These are phyloP conservation scores for Drosophila bifasciata DNA, from an alignment of 1,140 invertebrate species.

Conservation along the genomic window DNA sequence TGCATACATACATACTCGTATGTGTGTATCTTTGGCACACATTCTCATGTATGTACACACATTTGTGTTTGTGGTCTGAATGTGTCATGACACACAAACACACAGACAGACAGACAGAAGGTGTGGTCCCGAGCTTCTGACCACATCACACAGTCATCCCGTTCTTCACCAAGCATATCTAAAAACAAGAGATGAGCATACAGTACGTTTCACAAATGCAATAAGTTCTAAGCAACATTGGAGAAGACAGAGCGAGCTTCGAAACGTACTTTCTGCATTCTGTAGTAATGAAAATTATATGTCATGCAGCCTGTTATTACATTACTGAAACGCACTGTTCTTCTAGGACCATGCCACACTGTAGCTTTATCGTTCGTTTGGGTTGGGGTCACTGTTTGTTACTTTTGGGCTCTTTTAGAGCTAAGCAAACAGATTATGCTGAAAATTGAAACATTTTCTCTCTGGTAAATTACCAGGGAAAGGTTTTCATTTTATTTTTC, in stretches of 20 bases:
- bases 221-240: no score
- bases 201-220: no score
- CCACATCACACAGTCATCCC: slow-evolving; percentile 16
- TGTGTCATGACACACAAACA: slow-evolving; percentile 1
- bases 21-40: slow-evolving; percentile 31
- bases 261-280: no score
- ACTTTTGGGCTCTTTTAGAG: slow-evolving; percentile 3
- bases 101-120: slow-evolving; percentile 2
- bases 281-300: no score
- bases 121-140: slow-evolving; percentile 30
- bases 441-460: slow-evolving; percentile 34
- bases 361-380: no score
- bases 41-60: neutral
- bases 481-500: no score
- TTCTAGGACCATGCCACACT: neutral
- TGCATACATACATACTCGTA: no score
- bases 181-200: no score
- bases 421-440: slow-evolving; percentile 26
- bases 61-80: slow-evolving; percentile 3
- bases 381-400: neutral
- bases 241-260: no score
- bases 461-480: no score
- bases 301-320: no score
- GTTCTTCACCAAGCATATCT: no score
- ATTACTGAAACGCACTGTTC: slow-evolving; percentile 17